phyloP scores from a whole-genome alignment of 2,888 invertebrate species.

The Seladonia tumulorum region DNA sequence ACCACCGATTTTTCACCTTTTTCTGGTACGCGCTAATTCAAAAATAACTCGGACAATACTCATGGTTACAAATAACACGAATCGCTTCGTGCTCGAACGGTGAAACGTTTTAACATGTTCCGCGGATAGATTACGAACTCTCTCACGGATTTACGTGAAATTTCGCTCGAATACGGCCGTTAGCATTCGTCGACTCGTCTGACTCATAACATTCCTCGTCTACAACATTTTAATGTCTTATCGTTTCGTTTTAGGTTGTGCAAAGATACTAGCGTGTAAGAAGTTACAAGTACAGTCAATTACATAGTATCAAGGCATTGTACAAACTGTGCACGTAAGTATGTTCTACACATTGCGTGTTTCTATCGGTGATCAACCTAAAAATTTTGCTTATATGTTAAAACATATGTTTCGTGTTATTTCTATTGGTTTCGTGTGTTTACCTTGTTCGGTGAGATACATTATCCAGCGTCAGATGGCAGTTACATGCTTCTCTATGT shows the following conservation, averaged over 20 bases:
- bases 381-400: not conserved
- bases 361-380: not conserved
- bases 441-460: not conserved
- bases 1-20: constrained; percentile 19
- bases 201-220: constrained; percentile 31
- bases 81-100: constrained; percentile 1
- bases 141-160: constrained; percentile 19
- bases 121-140: not conserved
- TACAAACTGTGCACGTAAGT: constrained; percentile 67
- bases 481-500: not conserved
- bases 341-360: not conserved
- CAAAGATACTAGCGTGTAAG: constrained; percentile 55
- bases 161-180: constrained; percentile 26
- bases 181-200: constrained; percentile 32
- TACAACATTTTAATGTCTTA: constrained; percentile 9
- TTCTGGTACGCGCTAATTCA: constrained; percentile 31
- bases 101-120: constrained; percentile 3
- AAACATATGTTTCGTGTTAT: not conserved
- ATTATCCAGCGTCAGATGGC: not conserved
- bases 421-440: not conserved
- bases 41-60: constrained; percentile 35
- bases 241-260: constrained; percentile 64
- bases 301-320: constrained; percentile 57
- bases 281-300: constrained; percentile 66
- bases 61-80: constrained; percentile 2